Evolutionary conservation across 1,140 invertebrate species (phyloP).

Genomic region (Charaxes varanes): DNA sequence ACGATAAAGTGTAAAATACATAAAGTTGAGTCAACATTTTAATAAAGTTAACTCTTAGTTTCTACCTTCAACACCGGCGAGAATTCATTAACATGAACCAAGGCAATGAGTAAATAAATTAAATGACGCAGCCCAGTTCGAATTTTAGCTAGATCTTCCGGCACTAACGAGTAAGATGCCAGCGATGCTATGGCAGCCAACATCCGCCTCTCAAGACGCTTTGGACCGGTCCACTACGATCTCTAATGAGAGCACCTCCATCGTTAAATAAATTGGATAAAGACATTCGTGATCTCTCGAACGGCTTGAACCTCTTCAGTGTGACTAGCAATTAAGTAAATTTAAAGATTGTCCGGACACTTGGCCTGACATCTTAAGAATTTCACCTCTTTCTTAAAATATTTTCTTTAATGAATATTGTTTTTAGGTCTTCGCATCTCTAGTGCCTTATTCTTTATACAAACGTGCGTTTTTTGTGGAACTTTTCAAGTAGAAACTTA

Average conservation of each 20-base stretch:
- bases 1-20: no score
- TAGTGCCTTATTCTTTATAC: no score
- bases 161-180: constrained; percentile 46
- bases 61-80: no score
- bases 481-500: no score
- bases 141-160: no score
- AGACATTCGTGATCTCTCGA: constrained; percentile 70
- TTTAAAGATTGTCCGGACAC: constrained; percentile 69
- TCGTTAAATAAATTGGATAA: constrained; percentile 74
- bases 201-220: constrained; percentile 23
- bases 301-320: constrained; percentile 61
- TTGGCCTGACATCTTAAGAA: constrained; percentile 49
- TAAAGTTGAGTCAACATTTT: no score
- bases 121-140: no score
- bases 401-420: no score
- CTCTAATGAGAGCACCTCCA: constrained; percentile 65
- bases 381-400: constrained; percentile 29
- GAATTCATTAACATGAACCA: no score
- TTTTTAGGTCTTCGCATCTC: no score
- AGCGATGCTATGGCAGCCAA: constrained; percentile 41
- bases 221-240: constrained; percentile 47
- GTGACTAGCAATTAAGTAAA: constrained; percentile 72
- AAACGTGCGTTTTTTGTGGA: constrained; percentile 8
- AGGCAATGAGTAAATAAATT: no score
- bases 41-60: no score